These are phyloP conservation scores for Romanogobio albipinnatus DNA, from an alignment of 2,113 vertebrate genomes.

Conservation along the genomic window DNA sequence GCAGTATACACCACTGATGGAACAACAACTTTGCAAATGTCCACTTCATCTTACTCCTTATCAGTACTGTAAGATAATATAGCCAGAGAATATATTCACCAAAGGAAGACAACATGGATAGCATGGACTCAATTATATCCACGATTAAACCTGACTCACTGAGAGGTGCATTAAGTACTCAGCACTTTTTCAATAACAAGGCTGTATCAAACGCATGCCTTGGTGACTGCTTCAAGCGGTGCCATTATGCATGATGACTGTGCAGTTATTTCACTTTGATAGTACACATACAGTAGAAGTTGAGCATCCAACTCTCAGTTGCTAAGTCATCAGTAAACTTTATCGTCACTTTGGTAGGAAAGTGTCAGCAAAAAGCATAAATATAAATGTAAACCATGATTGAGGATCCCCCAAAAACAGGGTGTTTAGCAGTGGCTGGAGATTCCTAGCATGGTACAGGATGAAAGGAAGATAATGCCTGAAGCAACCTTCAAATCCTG, in stretches of 20 bases:
- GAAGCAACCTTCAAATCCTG: background rate
- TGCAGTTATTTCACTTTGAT: constrained; percentile 23
- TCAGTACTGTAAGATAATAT: background rate
- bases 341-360: background rate
- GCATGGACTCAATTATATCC: background rate
- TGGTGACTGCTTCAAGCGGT: background rate
- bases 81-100: constrained; percentile 2
- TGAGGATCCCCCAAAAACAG: background rate
- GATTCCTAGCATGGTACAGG: background rate
- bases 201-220: background rate
- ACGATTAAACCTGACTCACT: background rate
- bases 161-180: background rate
- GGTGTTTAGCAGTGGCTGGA: background rate
- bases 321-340: constrained; percentile 19
- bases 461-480: constrained; percentile 17
- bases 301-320: background rate
- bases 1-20: background rate
- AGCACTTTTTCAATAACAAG: background rate
- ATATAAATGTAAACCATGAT: constrained; percentile 11
- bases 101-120: background rate
- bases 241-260: constrained; percentile 23
- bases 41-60: background rate
- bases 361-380: constrained; percentile 24
- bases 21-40: background rate
- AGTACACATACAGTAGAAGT: background rate